These are phyloP conservation scores for Mareca penelope DNA, from an alignment of 2,797 vertebrate species.

Conservation along the genomic window DNA sequence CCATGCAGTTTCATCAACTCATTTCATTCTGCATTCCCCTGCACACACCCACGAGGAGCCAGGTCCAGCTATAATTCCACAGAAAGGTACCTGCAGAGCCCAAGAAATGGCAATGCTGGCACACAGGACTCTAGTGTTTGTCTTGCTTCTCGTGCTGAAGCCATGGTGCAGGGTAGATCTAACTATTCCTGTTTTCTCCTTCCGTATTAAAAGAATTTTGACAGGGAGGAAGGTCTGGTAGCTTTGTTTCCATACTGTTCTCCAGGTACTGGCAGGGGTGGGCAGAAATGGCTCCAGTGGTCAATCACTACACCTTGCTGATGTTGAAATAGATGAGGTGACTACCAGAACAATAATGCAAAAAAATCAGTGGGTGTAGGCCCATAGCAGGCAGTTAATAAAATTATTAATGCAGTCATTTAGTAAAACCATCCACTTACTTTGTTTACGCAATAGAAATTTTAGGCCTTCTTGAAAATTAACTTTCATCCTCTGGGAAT, in stretches of 20 bases:
- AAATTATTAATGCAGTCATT: conserved; percentile 18
- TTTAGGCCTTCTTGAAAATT: conserved; percentile 7
- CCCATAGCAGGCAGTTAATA: conserved; percentile 1
- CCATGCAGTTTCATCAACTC: background rate
- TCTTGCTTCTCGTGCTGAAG: background rate
- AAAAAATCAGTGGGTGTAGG: conserved; percentile 2
- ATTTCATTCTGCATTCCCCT: background rate
- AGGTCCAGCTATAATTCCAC: background rate
- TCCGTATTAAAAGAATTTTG: background rate
- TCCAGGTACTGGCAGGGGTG: background rate
- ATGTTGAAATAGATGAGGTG: background rate
- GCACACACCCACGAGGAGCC: background rate
- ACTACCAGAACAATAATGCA: background rate
- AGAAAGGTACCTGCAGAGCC: background rate
- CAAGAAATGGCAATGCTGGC: background rate
- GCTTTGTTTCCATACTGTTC: background rate
- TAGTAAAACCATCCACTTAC: conserved; percentile 23
- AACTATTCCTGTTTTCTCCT: background rate
- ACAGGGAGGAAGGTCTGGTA: background rate
- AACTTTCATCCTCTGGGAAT: conserved; percentile 63
- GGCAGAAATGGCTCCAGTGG: background rate
- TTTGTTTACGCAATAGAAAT: background rate
- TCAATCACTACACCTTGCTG: background rate
- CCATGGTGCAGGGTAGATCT: background rate
- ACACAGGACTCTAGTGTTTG: background rate